Conservation (phyloP, 2,888 invertebrate genomes). For the Lagria hirta region DNA sequence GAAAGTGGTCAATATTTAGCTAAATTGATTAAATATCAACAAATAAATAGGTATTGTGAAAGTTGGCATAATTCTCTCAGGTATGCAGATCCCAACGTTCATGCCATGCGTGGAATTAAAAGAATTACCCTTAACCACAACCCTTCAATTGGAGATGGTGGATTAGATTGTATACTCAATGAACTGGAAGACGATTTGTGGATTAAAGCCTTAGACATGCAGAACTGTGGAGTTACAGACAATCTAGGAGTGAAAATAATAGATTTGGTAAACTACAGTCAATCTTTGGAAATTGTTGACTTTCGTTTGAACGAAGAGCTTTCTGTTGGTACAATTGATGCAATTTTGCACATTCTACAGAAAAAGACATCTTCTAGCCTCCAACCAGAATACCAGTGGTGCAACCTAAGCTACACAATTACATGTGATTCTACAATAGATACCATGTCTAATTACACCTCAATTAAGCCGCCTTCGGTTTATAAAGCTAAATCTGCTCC, state of each 20-base stretch:
- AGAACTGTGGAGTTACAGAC: constrained; percentile 73
- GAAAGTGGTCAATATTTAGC: constrained; percentile 67
- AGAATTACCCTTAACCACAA: constrained; percentile 71
- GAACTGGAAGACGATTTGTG: constrained; percentile 76
- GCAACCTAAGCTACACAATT: constrained; percentile 39
- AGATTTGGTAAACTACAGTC: constrained; percentile 65
- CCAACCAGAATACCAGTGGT: constrained; percentile 50
- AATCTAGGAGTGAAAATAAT: constrained; percentile 59
- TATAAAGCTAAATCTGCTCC: constrained; percentile 45
- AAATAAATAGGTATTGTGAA: constrained; percentile 69
- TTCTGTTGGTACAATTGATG: constrained; percentile 41
- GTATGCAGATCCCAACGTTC: constrained; percentile 73
- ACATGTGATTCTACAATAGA: constrained; percentile 37
- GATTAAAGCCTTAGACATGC: constrained; percentile 78
- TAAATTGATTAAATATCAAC: constrained; percentile 62
- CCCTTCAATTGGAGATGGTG: constrained; percentile 66
- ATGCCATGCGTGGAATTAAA: constrained; percentile 71
- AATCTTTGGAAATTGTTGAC: constrained; percentile 69
- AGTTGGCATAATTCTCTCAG: constrained; percentile 80
- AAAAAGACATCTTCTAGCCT: constrained; percentile 42
- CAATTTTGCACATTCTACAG: constrained; percentile 45
- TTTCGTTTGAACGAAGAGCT: constrained; percentile 61
- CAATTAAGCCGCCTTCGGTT: constrained; percentile 20
- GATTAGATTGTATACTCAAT: constrained; percentile 63
- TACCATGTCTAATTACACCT: constrained; percentile 35